Evolutionary conservation across 2,113 vertebrate genomes (phyloP), one percentile per base, ranked within the genome.

Genomic region (Dipodomys ordii): DNA sequence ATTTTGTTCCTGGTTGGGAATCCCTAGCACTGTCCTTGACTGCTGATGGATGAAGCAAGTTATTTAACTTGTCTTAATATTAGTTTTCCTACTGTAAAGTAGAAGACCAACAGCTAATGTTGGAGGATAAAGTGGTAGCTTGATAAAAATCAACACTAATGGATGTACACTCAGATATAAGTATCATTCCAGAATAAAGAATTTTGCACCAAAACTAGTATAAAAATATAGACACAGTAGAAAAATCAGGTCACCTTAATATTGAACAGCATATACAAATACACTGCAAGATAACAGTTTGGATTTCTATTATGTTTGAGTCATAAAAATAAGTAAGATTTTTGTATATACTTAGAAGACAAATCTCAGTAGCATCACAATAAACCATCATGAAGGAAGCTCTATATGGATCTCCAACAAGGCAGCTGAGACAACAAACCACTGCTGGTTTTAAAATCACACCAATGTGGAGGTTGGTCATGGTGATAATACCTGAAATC

Each of bases 11-110:
- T n/a, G n/a, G n/a, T 22, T 11, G 44, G 30, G 67, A 60, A 39
- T 39, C 35, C 8, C 73, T 39, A 72, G 71, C 78, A 39, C 6
- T 78, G 68, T 28, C 35, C 53, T 74, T 32, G 15, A 19, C 73
- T 73, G 68, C 65, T 62, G 9, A 83, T 39, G 32, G 44, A 19
- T 83, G 67, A 57, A 77, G 30, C 22, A 74, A 74, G 25, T 87
- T 53, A 72, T 16, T 74, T 79, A 71, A 60, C 49, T 92, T 78
- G 39, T 88, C 39, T 82, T 71, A 95, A 11, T 62, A 44, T 93
- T 12, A 15, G 25, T 73, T 62, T 89, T 65, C n/a, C 53, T 25
- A 64, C 35, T 89, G 72, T 8, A 39, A 82, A 60, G 16, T 53
- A 23, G 44, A 80, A 76, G 18, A 39, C 86, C 18, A 80, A 62